Conservation (phyloP, 2,888 invertebrate species). For the Yponomeuta evonymella region DNA sequence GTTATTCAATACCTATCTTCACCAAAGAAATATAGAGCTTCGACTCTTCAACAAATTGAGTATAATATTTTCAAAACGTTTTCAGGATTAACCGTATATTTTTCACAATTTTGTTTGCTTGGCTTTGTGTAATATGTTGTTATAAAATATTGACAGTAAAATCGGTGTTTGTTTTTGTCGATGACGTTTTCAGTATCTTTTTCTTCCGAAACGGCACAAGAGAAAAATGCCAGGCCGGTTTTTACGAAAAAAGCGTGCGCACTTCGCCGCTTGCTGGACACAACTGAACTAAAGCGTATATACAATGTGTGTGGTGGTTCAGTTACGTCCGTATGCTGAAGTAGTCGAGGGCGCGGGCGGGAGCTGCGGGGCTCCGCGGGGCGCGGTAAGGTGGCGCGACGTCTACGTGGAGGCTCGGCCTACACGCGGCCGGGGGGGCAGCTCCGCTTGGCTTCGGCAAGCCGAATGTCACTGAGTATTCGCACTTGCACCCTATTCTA, state of each 20-base stretch:
- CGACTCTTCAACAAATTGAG: background rate
- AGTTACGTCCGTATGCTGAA: constrained; percentile 19
- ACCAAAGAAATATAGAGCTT: background rate
- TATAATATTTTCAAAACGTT: background rate
- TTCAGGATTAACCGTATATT: background rate
- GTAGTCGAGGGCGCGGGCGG: constrained; percentile 26
- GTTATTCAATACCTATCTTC: background rate
- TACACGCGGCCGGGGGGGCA: constrained; percentile 54
- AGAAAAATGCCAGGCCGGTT: background rate
- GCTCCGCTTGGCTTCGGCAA: constrained; percentile 31
- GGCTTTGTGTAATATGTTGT: background rate
- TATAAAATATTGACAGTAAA: background rate
- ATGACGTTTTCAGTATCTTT: background rate
- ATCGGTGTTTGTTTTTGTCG: background rate
- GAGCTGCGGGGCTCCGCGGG: constrained; percentile 24
- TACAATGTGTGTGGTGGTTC: constrained; percentile 19
- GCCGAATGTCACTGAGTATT: constrained; percentile 24
- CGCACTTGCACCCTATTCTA: constrained; percentile 18
- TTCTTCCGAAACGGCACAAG: background rate
- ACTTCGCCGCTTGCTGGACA: constrained; percentile 33
- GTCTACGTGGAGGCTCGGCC: constrained; percentile 71
- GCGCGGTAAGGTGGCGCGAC: constrained; percentile 55
- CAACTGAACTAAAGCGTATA: constrained; percentile 31
- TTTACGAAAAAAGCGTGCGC: constrained; percentile 29
- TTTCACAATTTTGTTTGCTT: background rate